Conservation (phyloP, 1,140 invertebrate species). For the Drosophila insularis region DNA sequence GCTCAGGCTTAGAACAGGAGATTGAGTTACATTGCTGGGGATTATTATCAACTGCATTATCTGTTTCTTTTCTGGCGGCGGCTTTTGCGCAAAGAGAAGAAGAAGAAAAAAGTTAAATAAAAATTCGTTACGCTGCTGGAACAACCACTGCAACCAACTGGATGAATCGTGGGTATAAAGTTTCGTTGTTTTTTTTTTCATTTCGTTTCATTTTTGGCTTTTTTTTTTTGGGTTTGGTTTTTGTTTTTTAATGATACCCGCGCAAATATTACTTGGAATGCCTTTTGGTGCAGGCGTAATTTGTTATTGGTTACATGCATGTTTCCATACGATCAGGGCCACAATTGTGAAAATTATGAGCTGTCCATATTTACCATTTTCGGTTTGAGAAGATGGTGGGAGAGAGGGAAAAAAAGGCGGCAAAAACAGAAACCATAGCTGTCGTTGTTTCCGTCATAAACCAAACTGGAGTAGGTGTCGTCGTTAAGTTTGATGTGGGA, state of each 20-base stretch:
- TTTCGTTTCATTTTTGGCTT: conserved; percentile 50
- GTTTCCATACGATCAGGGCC: conserved; percentile 58
- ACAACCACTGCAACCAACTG: conserved; percentile 12
- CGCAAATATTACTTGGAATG: conserved; percentile 36
- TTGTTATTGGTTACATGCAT: conserved; percentile 56
- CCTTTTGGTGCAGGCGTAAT: conserved; percentile 62
- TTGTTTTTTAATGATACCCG: conserved; percentile 66
- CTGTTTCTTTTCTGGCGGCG: conserved; percentile 38
- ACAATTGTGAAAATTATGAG: conserved; percentile 77
- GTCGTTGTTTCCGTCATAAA: conserved; percentile 59
- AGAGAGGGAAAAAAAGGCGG: conserved; percentile 2
- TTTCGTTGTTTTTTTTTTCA: conserved; percentile 23
- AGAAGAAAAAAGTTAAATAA: conserved; percentile 64
- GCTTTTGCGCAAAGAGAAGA: conserved; percentile 48
- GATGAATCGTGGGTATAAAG: conserved; percentile 34
- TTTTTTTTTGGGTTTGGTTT: conserved; percentile 8
- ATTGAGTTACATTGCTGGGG: conserved; percentile 80
- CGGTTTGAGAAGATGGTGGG: conserved; percentile 42
- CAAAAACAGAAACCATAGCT: conserved; percentile 8
- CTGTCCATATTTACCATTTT: conserved; percentile 71
- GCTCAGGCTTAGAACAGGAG: conserved; percentile 63
- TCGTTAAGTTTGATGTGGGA: conserved; percentile 77
- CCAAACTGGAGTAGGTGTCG: conserved; percentile 73
- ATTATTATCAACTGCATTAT: conserved; percentile 80
- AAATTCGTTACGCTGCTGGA: conserved; percentile 71